phyloP scores from a whole-genome alignment of 2,888 invertebrate genomes.

The Plusia festucae region DNA sequence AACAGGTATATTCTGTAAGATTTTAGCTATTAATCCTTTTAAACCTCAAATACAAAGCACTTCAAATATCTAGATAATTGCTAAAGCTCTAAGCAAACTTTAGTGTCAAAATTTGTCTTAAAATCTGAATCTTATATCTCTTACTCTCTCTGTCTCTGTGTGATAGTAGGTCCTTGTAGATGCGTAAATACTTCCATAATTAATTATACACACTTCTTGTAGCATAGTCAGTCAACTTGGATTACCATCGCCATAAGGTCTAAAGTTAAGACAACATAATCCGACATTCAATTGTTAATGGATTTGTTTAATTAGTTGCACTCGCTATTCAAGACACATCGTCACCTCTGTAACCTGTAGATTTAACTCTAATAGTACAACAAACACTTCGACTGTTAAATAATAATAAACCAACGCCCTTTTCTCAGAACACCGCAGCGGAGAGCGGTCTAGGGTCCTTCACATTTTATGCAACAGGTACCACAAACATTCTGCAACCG shows the following conservation, averaged over 20 bases:
- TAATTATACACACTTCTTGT: no score
- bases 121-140: no score
- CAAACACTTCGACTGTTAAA: conserved; percentile 19
- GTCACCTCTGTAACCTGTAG: conserved; percentile 38
- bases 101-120: no score
- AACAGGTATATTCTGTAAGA: no score
- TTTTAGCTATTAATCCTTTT: no score
- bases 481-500: conserved; percentile 14
- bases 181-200: no score
- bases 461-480: conserved; percentile 58
- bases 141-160: no score
- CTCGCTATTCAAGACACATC: background rate
- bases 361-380: conserved; percentile 15
- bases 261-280: background rate
- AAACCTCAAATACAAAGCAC: no score
- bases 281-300: background rate
- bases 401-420: conserved; percentile 49
- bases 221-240: background rate
- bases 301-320: background rate
- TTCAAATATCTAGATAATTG: no score
- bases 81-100: no score
- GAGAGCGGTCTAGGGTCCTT: conserved; percentile 56
- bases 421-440: conserved; percentile 41
- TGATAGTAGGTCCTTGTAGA: no score
- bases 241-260: background rate